These are phyloP conservation scores for Drosophila parthenogenetica DNA, from an alignment of 2,888 invertebrate genomes.

Conservation along the genomic window DNA sequence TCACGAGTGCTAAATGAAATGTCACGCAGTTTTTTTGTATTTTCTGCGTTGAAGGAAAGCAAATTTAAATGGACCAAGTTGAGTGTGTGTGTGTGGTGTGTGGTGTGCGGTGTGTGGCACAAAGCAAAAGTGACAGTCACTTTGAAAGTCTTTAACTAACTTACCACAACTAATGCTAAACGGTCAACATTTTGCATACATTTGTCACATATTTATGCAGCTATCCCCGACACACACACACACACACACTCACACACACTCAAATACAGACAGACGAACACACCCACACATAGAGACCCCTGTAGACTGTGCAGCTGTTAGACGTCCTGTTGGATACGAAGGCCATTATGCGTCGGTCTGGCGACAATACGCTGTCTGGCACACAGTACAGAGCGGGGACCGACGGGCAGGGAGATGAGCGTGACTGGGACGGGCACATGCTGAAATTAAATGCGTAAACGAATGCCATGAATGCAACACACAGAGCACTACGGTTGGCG, in stretches of 20 bases:
- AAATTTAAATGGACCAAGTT: constrained; percentile 18
- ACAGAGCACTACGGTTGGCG: constrained; percentile 38
- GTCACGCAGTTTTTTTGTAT: constrained; percentile 7
- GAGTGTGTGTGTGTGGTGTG: background rate
- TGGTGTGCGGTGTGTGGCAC: background rate
- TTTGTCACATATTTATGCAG: constrained; percentile 33
- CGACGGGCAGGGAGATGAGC: background rate
- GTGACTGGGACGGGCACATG: constrained; percentile 18
- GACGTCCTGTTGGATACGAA: constrained; percentile 38
- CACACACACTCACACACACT: background rate
- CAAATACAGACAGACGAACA: background rate
- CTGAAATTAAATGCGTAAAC: constrained; percentile 52
- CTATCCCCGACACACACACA: background rate
- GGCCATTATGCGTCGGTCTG: constrained; percentile 57
- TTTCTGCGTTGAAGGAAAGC: constrained; percentile 2
- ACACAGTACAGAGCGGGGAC: background rate
- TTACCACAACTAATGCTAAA: constrained; percentile 20
- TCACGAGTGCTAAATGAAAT: constrained; percentile 32
- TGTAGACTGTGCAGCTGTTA: constrained; percentile 38
- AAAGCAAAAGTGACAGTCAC: constrained; percentile 18
- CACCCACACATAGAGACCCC: background rate
- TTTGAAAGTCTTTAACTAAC: constrained; percentile 20
- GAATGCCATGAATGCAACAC: constrained; percentile 47
- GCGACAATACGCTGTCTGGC: constrained; percentile 58
- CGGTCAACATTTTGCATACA: constrained; percentile 24